phyloP scores from a whole-genome alignment of 2,797 vertebrate genomes.

The Micropoecilia bifurca region DNA sequence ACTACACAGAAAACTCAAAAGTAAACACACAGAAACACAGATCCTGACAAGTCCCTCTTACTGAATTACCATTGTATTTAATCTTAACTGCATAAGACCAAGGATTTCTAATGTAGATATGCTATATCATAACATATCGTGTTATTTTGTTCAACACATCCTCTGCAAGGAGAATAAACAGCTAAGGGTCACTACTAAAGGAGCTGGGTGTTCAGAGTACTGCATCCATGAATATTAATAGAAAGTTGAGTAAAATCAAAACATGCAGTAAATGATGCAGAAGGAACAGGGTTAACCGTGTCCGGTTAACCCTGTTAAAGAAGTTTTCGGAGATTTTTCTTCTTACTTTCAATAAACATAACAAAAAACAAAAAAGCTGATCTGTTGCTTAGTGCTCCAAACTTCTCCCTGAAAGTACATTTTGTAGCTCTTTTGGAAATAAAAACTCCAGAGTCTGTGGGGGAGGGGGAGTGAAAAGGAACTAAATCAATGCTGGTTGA shows the following conservation, averaged over 20 bases:
- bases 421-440: background rate
- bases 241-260: background rate
- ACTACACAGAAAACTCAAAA: too few species aligned
- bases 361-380: background rate
- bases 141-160: background rate
- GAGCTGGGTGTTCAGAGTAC: background rate
- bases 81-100: background rate
- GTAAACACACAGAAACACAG: too few species aligned
- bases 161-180: background rate
- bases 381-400: background rate
- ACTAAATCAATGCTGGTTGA: background rate
- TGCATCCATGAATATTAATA: background rate
- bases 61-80: too few species aligned
- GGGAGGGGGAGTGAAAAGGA: background rate
- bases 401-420: background rate
- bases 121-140: background rate
- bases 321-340: background rate
- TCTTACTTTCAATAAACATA: background rate
- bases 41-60: too few species aligned
- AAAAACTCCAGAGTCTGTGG: background rate
- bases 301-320: background rate
- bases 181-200: background rate
- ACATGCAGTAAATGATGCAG: background rate
- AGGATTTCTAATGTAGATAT: background rate
- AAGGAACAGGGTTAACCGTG: background rate